Conservation (phyloP, 2,888 invertebrate species). For the Leucophenga maculata region DNA sequence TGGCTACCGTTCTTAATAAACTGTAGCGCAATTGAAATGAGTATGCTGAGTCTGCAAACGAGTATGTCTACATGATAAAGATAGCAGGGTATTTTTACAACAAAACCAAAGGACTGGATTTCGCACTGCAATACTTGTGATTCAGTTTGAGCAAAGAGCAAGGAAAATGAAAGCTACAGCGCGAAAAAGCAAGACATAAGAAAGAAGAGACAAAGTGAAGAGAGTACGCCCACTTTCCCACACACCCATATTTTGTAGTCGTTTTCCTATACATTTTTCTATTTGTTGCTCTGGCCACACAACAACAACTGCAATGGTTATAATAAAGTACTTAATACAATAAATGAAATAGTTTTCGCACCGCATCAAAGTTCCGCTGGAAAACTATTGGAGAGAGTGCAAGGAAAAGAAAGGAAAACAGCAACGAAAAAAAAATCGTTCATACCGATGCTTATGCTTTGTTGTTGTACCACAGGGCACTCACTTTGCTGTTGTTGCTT, state of each 20-base stretch:
- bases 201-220: neutral
- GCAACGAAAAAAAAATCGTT: neutral
- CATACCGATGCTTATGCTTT: neutral
- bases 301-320: slow-evolving; percentile 13
- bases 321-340: neutral
- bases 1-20: too few species aligned
- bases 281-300: slow-evolving; percentile 1
- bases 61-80: too few species aligned
- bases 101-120: too few species aligned
- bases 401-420: neutral
- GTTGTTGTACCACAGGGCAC: neutral
- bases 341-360: slow-evolving; percentile 9
- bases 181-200: too few species aligned
- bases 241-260: slow-evolving; percentile 10
- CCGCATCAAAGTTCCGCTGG: slow-evolving; percentile 5
- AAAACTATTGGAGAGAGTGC: neutral
- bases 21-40: too few species aligned
- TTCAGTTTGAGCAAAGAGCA: too few species aligned
- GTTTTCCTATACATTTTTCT: neutral
- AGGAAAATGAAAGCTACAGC: too few species aligned
- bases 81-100: too few species aligned
- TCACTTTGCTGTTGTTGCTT: neutral
- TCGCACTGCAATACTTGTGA: too few species aligned
- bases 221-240: neutral
- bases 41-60: too few species aligned